phyloP scores from a whole-genome alignment of 2,797 vertebrate genomes.

The Amblyraja radiata region DNA sequence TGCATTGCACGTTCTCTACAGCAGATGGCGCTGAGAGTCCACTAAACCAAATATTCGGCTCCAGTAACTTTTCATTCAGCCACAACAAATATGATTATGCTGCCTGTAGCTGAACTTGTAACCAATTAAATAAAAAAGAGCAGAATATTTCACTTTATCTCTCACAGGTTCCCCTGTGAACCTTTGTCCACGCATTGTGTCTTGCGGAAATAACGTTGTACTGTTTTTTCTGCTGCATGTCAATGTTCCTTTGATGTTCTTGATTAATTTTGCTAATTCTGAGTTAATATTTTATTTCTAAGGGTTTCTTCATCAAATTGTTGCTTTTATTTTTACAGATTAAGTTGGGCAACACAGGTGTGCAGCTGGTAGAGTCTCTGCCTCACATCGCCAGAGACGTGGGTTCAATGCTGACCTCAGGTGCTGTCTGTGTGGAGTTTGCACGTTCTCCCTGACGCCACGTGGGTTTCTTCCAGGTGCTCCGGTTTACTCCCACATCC shows the following conservation, averaged over 20 bases:
- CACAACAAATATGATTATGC: too few relatives aligned
- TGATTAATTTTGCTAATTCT: neutral
- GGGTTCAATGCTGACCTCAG: too few relatives aligned
- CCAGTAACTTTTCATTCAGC: too few relatives aligned
- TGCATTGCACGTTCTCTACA: neutral
- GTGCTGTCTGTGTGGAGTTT: too few relatives aligned
- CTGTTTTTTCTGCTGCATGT: neutral
- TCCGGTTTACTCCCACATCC: too few relatives aligned
- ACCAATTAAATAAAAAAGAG: neutral
- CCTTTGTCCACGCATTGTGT: neutral
- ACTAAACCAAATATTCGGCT: neutral
- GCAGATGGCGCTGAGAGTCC: neutral
- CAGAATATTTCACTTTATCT: neutral
- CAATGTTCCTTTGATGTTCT: neutral
- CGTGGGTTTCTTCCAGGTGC: too few relatives aligned
- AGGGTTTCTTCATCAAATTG: neutral
- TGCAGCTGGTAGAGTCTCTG: too few relatives aligned
- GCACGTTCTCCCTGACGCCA: too few relatives aligned
- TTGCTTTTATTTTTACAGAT: too few relatives aligned
- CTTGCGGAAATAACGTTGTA: neutral
- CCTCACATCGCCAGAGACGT: too few relatives aligned
- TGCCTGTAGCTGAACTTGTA: neutral
- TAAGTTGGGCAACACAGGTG: too few relatives aligned
- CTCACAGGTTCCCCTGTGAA: neutral
- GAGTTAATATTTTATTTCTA: neutral